Conservation (phyloP, 2,113 vertebrate species). For the Phalacrocorax brasilianus region DNA sequence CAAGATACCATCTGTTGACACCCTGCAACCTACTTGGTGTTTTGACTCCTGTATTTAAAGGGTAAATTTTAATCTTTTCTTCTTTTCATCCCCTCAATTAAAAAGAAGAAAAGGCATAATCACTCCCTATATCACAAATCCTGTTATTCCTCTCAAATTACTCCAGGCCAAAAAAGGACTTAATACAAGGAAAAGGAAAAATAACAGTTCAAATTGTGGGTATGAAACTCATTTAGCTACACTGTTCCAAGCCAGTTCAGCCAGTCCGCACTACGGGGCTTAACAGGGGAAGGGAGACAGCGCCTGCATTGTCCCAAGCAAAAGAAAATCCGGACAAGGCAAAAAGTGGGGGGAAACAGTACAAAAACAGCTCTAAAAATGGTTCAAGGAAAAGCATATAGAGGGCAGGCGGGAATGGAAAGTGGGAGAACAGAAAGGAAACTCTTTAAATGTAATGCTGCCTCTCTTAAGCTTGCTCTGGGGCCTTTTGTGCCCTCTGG, state of each 20-base stretch:
- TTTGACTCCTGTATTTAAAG: background rate
- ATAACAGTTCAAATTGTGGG: background rate
- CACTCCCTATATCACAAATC: background rate
- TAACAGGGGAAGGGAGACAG: background rate
- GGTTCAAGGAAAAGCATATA: background rate
- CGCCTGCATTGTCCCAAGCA: background rate
- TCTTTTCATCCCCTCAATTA: background rate
- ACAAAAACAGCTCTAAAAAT: background rate
- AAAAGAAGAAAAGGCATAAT: background rate
- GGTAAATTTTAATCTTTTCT: background rate
- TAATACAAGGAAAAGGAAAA: background rate
- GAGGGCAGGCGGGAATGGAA: background rate
- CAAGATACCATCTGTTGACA: background rate
- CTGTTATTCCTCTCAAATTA: background rate
- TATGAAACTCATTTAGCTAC: background rate
- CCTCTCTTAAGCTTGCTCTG: background rate
- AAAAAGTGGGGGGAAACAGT: background rate
- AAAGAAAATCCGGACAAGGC: background rate
- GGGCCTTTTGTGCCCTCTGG: background rate
- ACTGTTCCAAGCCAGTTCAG: background rate
- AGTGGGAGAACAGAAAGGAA: background rate
- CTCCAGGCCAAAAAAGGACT: background rate
- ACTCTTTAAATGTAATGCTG: background rate
- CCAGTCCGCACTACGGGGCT: background rate
- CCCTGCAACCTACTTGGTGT: background rate